Conservation (phyloP, 2,797 vertebrate species). For the Menidia menidia region DNA sequence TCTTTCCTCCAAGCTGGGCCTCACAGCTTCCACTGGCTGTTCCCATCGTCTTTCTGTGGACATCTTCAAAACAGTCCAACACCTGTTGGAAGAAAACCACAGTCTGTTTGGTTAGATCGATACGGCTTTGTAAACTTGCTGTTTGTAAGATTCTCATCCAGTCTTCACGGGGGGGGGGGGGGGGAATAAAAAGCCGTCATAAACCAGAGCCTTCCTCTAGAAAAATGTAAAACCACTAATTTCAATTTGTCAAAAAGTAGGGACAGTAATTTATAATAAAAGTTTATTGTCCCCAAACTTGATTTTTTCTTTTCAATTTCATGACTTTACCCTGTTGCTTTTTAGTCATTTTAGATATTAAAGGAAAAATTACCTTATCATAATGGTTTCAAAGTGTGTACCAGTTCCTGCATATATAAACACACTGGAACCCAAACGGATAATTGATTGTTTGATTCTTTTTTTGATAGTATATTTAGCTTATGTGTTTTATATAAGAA, state of each 20-base stretch:
- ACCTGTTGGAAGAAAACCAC: background rate
- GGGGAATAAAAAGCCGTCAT: too few relatives aligned
- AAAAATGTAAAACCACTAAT: too few relatives aligned
- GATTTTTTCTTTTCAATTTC: too few relatives aligned
- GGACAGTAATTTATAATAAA: too few relatives aligned
- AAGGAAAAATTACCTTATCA: too few relatives aligned
- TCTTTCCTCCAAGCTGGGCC: constrained; percentile 49
- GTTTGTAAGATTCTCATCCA: constrained; percentile 3
- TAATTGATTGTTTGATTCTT: too few relatives aligned
- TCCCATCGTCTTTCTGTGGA: constrained; percentile 4
- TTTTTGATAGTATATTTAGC: background rate
- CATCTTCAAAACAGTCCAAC: background rate
- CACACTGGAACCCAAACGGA: constrained; percentile 4
- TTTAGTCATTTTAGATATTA: too few relatives aligned
- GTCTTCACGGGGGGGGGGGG: too few relatives aligned
- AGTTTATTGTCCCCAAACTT: too few relatives aligned
- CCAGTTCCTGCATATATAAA: background rate
- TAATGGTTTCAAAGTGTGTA: background rate
- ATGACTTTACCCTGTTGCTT: too few relatives aligned
- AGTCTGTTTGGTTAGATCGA: background rate
- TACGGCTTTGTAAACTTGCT: background rate
- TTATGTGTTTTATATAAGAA: background rate
- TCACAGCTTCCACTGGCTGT: background rate
- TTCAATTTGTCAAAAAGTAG: too few relatives aligned
- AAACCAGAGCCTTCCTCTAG: too few relatives aligned